Evolutionary conservation across 1,140 invertebrate genomes (phyloP).

Genomic region (Drosophila teissieri): DNA sequence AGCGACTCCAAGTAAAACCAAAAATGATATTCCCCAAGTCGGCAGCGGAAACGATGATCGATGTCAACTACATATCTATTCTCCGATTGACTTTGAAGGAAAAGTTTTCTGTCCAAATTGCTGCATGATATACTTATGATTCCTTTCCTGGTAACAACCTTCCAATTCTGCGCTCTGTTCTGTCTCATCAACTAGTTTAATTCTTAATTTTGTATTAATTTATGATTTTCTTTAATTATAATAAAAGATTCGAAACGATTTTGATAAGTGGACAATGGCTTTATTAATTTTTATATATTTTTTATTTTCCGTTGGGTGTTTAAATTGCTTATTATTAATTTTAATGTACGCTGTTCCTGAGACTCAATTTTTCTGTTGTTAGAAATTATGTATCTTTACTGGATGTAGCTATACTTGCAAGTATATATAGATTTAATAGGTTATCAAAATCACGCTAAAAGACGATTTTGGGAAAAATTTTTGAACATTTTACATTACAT

Average conservation of each 20-base stretch:
- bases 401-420: too few species aligned
- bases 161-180: slow-evolving; percentile 42
- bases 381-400: too few species aligned
- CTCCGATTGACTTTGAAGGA: slow-evolving; percentile 22
- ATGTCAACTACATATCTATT: slow-evolving; percentile 23
- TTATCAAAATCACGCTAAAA: too few species aligned
- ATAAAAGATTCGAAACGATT: slow-evolving; percentile 74
- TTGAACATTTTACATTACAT: too few species aligned
- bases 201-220: slow-evolving; percentile 81
- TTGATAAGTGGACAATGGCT: slow-evolving; percentile 10
- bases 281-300: not conserved
- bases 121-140: slow-evolving; percentile 33
- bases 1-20: slow-evolving; percentile 64
- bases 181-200: slow-evolving; percentile 70
- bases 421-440: too few species aligned
- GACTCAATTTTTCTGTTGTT: too few species aligned
- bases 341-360: too few species aligned
- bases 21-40: slow-evolving; percentile 70
- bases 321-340: too few species aligned
- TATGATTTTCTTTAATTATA: slow-evolving; percentile 76
- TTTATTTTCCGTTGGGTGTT: too few species aligned
- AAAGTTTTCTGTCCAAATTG: slow-evolving; percentile 34
- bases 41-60: slow-evolving; percentile 22
- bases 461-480: too few species aligned
- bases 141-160: slow-evolving; percentile 52